Conservation (phyloP, 1,140 invertebrate species). For the Drosophila elegans region DNA sequence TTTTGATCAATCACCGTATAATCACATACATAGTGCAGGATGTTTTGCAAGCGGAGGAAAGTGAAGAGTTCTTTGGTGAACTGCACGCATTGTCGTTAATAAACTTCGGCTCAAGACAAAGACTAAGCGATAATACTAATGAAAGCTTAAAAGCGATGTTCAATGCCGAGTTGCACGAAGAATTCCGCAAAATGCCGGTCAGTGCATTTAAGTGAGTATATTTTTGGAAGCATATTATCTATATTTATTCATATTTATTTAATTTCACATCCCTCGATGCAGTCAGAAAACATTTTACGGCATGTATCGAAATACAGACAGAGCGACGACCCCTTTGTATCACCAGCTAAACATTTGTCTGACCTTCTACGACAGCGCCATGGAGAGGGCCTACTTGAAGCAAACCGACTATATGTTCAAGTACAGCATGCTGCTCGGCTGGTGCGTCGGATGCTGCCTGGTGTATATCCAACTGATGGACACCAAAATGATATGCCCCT, state of each 20-base stretch:
- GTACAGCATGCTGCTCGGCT: conserved; percentile 60
- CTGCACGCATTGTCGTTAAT: conserved; percentile 54
- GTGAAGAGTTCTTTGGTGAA: background rate
- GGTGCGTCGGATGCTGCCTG: conserved; percentile 9
- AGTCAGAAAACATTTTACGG: background rate
- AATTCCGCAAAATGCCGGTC: conserved; percentile 78
- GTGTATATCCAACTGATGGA: conserved; percentile 6
- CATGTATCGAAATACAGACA: background rate
- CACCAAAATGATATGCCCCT: rapidly evolving
- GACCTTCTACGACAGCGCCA: conserved; percentile 50
- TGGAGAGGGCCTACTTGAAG: conserved; percentile 61
- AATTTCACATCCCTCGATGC: background rate
- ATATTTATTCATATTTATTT: background rate
- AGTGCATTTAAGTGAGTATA: conserved; percentile 58
- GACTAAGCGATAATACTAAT: no score
- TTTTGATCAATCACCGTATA: conserved; percentile 89
- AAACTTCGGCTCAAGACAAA: background rate
- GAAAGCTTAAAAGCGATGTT: background rate
- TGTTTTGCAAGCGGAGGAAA: background rate
- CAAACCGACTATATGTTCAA: conserved; percentile 74
- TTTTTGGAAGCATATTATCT: background rate
- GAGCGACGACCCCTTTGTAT: background rate
- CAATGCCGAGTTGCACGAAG: conserved; percentile 24
- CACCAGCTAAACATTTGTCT: conserved; percentile 41
- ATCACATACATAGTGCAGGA: conserved; percentile 89